Percentiles rank a stretch among this genome's conserved stretches.
Conservation (phyloP, 2,888 invertebrate species). For the Tortricodes alternella region DNA sequence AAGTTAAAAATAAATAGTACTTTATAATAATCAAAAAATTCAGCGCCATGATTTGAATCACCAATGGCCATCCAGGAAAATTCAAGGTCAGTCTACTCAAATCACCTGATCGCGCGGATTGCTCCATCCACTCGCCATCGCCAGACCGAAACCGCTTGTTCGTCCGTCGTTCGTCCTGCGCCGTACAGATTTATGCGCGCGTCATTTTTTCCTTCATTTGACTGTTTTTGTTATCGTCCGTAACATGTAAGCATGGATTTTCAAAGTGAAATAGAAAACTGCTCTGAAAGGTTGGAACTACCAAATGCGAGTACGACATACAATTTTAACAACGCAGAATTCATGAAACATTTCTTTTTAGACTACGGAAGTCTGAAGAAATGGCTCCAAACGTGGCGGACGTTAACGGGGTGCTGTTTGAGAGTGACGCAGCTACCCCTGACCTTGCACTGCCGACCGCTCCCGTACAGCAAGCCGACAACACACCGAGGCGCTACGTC, state of each 20-base stretch:
- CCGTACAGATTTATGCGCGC: conserved; percentile 15
- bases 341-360: conserved; percentile 37
- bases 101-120: conserved; percentile 4
- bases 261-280: conserved; percentile 41
- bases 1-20: too few species aligned
- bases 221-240: conserved; percentile 27
- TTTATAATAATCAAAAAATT: background rate
- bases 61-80: too few species aligned
- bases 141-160: too few species aligned
- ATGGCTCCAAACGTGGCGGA: conserved; percentile 76
- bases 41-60: background rate
- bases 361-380: conserved; percentile 39
- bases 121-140: background rate
- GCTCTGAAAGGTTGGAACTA: conserved; percentile 39
- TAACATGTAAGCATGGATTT: conserved; percentile 42
- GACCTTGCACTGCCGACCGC: conserved; percentile 64
- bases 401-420: conserved; percentile 74
- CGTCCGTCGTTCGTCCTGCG: conserved; percentile 2
- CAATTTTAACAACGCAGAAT: background rate
- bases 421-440: conserved; percentile 72
- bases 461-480: conserved; percentile 79
- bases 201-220: conserved; percentile 2
- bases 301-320: background rate
- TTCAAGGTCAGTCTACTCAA: conserved; percentile 3
- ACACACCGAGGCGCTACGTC: conserved; percentile 84